Conservation (phyloP, 2,113 vertebrate species). For the Actenoides hombroni region DNA sequence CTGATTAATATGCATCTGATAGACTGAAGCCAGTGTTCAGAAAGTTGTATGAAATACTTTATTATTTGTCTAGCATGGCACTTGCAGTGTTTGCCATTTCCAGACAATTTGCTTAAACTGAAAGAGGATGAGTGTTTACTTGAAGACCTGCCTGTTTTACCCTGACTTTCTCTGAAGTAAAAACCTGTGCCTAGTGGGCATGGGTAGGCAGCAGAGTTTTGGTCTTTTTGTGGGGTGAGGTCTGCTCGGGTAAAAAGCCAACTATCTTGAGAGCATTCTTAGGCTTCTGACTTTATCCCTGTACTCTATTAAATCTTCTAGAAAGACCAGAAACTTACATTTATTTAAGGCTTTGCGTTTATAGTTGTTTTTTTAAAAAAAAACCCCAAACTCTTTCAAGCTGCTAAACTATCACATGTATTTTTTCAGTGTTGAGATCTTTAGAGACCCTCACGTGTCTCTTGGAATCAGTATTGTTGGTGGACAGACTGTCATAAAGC, state of each 20-base stretch:
- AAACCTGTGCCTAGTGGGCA: not conserved
- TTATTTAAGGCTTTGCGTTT: conserved; percentile 11
- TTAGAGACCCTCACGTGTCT: conserved; percentile 82
- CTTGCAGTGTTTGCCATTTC: not conserved
- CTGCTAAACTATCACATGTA: not conserved
- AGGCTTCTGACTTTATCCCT: not conserved
- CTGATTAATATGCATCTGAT: not conserved
- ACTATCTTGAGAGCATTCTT: not conserved
- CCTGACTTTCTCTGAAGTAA: not conserved
- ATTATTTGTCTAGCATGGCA: not conserved
- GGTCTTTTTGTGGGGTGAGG: not conserved
- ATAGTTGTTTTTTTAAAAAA: not conserved
- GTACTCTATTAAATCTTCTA: not conserved
- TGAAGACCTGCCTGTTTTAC: not conserved
- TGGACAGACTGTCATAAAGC: conserved; percentile 91
- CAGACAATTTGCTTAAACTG: not conserved
- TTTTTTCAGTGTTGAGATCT: conserved; percentile 88
- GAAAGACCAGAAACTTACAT: conserved; percentile 16
- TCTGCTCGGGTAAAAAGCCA: not conserved
- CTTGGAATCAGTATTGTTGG: conserved; percentile 99
- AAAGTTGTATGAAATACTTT: not conserved
- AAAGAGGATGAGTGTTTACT: not conserved
- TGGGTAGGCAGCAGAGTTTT: not conserved
- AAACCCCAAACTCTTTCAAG: not conserved
- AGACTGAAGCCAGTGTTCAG: not conserved